phyloP scores from a whole-genome alignment of 2,797 vertebrate genomes.

The Tachyglossus aculeatus region DNA sequence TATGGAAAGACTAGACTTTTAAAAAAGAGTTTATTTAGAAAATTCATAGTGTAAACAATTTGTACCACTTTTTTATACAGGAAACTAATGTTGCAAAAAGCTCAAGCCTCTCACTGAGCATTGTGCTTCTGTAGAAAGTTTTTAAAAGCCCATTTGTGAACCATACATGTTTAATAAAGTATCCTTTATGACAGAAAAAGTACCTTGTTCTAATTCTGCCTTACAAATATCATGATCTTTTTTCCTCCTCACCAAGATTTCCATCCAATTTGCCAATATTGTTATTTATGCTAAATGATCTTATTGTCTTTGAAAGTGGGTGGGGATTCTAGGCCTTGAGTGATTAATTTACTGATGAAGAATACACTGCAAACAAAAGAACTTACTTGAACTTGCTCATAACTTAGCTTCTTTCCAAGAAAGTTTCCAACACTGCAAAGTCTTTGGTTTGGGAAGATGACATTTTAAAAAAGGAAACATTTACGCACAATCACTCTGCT shows the following conservation, averaged over 20 bases:
- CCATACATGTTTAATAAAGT: conserved; percentile 65
- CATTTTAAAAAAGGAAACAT: too few relatives aligned
- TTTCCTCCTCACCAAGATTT: neutral
- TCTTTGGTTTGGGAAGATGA: neutral
- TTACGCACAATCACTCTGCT: too few relatives aligned
- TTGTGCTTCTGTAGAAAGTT: conserved; percentile 71
- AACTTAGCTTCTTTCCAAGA: neutral
- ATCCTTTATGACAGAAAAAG: conserved; percentile 69
- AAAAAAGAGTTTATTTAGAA: conserved; percentile 80
- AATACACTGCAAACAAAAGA: neutral
- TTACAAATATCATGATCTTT: neutral
- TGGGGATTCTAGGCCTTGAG: neutral
- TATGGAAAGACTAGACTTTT: conserved; percentile 71
- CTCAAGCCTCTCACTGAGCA: conserved; percentile 39
- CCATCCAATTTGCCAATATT: neutral
- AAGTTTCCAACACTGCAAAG: neutral
- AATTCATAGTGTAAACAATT: conserved; percentile 77
- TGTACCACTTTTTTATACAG: conserved; percentile 76
- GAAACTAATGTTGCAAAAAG: conserved; percentile 63
- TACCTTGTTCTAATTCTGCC: conserved; percentile 7
- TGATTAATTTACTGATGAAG: neutral
- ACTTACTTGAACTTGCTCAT: neutral
- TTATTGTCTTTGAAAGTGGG: neutral
- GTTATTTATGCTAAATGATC: neutral
- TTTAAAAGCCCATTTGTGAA: conserved; percentile 55